Conservation (phyloP, 2,888 invertebrate species). For the Andrena dorsata region DNA sequence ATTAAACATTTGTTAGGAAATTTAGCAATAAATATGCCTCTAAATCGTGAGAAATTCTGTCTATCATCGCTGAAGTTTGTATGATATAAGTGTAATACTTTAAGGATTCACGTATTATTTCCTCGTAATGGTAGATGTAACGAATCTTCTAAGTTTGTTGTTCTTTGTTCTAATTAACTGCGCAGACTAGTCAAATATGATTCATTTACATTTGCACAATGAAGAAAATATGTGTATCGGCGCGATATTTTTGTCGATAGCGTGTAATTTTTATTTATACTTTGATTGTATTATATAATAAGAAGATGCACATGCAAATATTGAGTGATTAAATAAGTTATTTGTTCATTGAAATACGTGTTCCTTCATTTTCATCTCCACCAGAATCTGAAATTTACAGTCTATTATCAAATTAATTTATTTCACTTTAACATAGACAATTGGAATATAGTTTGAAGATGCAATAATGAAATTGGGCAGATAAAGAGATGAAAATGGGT, state of each 20-base stretch:
- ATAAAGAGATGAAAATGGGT: background rate
- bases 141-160: slow-evolving; percentile 24
- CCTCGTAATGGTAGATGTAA: slow-evolving; percentile 10
- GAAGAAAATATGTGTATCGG: slow-evolving; percentile 14
- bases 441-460: background rate
- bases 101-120: slow-evolving; percentile 6
- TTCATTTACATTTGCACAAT: slow-evolving; percentile 51
- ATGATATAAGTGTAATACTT: slow-evolving; percentile 20
- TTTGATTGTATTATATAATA: slow-evolving; percentile 44
- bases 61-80: slow-evolving; percentile 13
- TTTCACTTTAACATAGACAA: background rate
- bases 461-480: background rate
- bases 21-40: slow-evolving; percentile 34
- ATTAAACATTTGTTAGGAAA: slow-evolving; percentile 54
- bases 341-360: slow-evolving; percentile 56
- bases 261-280: slow-evolving; percentile 50
- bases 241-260: slow-evolving; percentile 40
- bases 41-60: slow-evolving; percentile 32
- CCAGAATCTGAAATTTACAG: background rate
- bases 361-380: background rate
- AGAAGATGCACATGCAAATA: slow-evolving; percentile 51
- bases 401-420: background rate
- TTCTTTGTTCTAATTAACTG: slow-evolving; percentile 40
- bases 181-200: slow-evolving; percentile 60
- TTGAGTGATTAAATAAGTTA: slow-evolving; percentile 61